phyloP scores from a whole-genome alignment of 1,140 invertebrate genomes.

The Samia ricini region DNA sequence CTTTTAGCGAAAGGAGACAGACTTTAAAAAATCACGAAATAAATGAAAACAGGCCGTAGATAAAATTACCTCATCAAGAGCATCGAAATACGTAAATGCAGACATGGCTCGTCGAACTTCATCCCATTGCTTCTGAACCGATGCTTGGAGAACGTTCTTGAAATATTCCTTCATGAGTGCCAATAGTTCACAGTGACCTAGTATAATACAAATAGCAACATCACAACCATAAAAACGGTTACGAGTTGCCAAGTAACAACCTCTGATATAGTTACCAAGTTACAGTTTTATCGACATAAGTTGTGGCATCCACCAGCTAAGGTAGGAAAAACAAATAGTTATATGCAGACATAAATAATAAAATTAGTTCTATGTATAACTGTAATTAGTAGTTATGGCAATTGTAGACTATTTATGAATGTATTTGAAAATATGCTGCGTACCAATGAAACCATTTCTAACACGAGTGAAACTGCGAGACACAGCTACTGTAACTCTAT shows the following conservation, averaged over 20 bases:
- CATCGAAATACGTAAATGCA: conserved; percentile 82
- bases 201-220: not conserved
- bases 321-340: not conserved
- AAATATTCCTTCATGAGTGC: conserved; percentile 78
- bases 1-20: too few species aligned
- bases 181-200: conserved; percentile 78
- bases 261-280: conserved; percentile 15
- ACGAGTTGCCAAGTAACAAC: not conserved
- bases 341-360: too few species aligned
- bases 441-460: too few species aligned
- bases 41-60: not conserved
- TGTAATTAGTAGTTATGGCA: too few species aligned
- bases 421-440: too few species aligned
- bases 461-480: too few species aligned
- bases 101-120: conserved; percentile 78
- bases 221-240: not conserved
- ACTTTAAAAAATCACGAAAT: not conserved
- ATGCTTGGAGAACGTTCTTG: conserved; percentile 77
- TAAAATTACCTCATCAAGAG: conserved; percentile 74
- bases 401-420: too few species aligned
- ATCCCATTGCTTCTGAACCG: conserved; percentile 80
- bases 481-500: too few species aligned
- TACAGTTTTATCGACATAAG: conserved; percentile 4
- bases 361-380: too few species aligned
- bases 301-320: too few species aligned